A percentile compares a stretch with the other conserved stretches of the same genome.
Evolutionary conservation across 2,797 vertebrate species (phyloP).

Genomic region (Dromococcyx pavoninus): DNA sequence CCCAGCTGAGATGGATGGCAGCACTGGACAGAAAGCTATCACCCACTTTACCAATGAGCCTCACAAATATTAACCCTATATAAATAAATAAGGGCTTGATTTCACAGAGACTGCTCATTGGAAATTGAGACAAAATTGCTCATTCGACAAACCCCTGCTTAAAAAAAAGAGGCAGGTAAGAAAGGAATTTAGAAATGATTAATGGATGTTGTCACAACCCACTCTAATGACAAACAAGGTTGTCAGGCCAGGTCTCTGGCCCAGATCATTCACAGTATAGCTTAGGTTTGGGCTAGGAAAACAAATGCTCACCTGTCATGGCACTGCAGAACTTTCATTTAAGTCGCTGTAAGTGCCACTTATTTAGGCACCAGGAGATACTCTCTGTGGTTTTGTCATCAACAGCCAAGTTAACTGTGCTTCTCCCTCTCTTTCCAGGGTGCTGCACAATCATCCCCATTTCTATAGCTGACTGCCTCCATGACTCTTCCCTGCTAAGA

Average conservation of each 20-base stretch:
- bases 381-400: background rate
- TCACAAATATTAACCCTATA: conserved; percentile 52
- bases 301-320: conserved; percentile 31
- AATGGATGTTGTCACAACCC: conserved; percentile 64
- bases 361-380: background rate
- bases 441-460: background rate
- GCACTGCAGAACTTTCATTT: background rate
- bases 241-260: conserved; percentile 54
- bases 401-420: background rate
- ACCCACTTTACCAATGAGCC: background rate
- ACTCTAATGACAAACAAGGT: conserved; percentile 67
- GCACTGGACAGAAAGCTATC: conserved; percentile 19
- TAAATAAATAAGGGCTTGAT: conserved; percentile 45
- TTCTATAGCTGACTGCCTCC: background rate
- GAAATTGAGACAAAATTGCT: conserved; percentile 61
- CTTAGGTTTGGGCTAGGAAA: conserved; percentile 15
- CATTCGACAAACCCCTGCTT: conserved; percentile 27
- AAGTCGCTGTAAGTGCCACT: background rate
- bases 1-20: conserved; percentile 11
- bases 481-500: background rate
- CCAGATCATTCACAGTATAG: conserved; percentile 53
- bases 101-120: conserved; percentile 51
- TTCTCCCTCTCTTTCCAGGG: background rate
- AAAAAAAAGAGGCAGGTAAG: background rate
- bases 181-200: conserved; percentile 66